Percentiles rank a stretch among this genome's conserved stretches.
phyloP scores from a whole-genome alignment of 2,797 vertebrate species.

The Dicrostonyx torquatus region DNA sequence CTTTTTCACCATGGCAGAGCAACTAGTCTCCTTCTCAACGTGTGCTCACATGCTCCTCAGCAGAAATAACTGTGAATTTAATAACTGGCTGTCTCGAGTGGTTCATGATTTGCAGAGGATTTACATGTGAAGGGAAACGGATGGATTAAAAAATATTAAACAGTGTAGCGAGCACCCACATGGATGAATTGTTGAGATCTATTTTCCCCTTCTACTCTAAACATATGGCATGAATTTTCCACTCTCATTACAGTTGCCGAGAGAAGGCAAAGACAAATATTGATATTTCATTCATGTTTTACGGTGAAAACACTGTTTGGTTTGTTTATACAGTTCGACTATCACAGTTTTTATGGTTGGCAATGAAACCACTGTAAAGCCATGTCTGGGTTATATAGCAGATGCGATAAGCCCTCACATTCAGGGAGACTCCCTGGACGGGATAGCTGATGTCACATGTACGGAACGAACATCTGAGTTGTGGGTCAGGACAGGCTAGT shows the following conservation, averaged over 20 bases:
- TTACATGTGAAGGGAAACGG: conserved; percentile 66
- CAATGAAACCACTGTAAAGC: conserved; percentile 92
- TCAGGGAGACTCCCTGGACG: conserved; percentile 75
- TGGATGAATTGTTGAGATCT: conserved; percentile 82
- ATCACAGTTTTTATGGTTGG: conserved; percentile 91
- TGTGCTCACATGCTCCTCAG: not conserved
- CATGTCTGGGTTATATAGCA: conserved; percentile 90
- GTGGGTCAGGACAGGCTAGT: conserved; percentile 34
- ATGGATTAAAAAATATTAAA: conserved; percentile 80
- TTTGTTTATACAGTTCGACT: conserved; percentile 94
- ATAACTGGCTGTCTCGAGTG: conserved; percentile 8
- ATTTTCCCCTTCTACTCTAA: conserved; percentile 81
- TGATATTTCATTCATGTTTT: conserved; percentile 91
- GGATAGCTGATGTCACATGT: conserved; percentile 65
- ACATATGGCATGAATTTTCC: conserved; percentile 90
- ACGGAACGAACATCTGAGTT: conserved; percentile 55
- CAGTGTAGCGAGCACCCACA: conserved; percentile 74
- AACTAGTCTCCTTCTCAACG: not conserved
- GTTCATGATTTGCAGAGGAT: conserved; percentile 68
- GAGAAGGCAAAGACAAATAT: conserved; percentile 90
- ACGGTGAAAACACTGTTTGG: conserved; percentile 91
- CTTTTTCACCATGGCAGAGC: not conserved
- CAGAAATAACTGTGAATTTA: not conserved
- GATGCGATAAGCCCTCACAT: conserved; percentile 86
- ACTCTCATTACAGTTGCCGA: conserved; percentile 89